Evolutionary conservation across 2,888 invertebrate genomes (phyloP).

Genomic region (Celastrina argiolus): DNA sequence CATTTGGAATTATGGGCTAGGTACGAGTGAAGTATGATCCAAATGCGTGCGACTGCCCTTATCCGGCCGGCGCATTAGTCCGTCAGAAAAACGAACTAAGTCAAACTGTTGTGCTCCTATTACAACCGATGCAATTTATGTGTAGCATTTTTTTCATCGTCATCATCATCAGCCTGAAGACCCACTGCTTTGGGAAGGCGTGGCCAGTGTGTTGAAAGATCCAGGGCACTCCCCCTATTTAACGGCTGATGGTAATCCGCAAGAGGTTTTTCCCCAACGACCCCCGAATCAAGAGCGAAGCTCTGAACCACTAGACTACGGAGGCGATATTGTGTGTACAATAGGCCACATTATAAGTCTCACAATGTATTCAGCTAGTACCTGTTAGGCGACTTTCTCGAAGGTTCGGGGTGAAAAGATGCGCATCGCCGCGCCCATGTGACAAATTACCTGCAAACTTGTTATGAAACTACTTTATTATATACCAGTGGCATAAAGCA

Average conservation of each 20-base stretch:
- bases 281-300: too few species aligned
- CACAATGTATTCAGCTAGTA: neutral
- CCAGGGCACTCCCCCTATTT: too few species aligned
- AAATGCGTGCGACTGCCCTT: conserved; percentile 54
- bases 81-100: conserved; percentile 45
- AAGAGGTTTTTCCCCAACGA: too few species aligned
- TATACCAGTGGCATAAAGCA: neutral
- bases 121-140: conserved; percentile 31
- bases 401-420: conserved; percentile 4
- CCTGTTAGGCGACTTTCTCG: conserved; percentile 3
- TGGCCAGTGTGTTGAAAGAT: too few species aligned
- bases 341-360: too few species aligned
- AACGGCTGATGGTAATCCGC: too few species aligned
- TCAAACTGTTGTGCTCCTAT: conserved; percentile 37
- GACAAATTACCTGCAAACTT: neutral
- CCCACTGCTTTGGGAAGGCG: too few species aligned
- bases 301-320: too few species aligned
- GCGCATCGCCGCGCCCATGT: neutral
- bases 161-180: too few species aligned
- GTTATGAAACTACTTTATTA: neutral
- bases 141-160: too few species aligned
- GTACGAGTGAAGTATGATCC: conserved; percentile 58
- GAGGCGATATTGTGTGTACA: too few species aligned
- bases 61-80: conserved; percentile 60
- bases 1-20: conserved; percentile 50